Evolutionary conservation across 2,113 vertebrate genomes (phyloP), one percentile per base, ranked within the genome.

Genomic region (Paradisaea rubra): DNA sequence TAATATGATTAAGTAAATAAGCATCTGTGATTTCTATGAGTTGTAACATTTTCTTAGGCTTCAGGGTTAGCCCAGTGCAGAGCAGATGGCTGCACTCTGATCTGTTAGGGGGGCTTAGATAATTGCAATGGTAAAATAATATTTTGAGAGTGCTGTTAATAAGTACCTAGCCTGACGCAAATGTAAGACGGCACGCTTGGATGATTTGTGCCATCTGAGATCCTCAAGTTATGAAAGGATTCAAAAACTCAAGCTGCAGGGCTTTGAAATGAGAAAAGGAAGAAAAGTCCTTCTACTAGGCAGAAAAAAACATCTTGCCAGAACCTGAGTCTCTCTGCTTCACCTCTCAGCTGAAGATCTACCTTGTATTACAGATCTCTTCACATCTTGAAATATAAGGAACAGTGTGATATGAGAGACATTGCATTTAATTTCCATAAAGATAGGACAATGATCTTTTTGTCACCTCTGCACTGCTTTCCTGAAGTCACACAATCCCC

Each of bases 1-100:
- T 91, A 95, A 94, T 89, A 87, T 41, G 18, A 79, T 92, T 94
- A 91, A 91, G 50, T 87, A 93, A 91, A 95, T 72, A 84, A 63
- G 37, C 84, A 76, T 33, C 70, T 87, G 57, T 69, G 66, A 71
- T 87, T 91, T 79, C 59, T 50, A 10, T 44, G 57, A 88, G 28
- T 64, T 89, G 22, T 79, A 92, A 44, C 52, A 89, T 85, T 77
- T 86, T 88, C 88, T 87, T 76, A 61, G 44, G 69, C 81, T 87
- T 87, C 60, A 53, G 53, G 57, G 41, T 71, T 79, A 91, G 81
- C 49, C 49, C 70, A 81, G 41, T 44, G 39, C 33, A 93, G n/a
- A 93, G 49, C 84, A 87, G 86, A 93, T 91, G 84, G 70, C 45
- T 79, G 6, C 41, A 60, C 70, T 87, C n/a, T 79, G 57, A 84